Evolutionary conservation across 2,888 invertebrate genomes (phyloP), one percentile per base, ranked within the genome.

Genomic region (Calameuta idolon): DNA sequence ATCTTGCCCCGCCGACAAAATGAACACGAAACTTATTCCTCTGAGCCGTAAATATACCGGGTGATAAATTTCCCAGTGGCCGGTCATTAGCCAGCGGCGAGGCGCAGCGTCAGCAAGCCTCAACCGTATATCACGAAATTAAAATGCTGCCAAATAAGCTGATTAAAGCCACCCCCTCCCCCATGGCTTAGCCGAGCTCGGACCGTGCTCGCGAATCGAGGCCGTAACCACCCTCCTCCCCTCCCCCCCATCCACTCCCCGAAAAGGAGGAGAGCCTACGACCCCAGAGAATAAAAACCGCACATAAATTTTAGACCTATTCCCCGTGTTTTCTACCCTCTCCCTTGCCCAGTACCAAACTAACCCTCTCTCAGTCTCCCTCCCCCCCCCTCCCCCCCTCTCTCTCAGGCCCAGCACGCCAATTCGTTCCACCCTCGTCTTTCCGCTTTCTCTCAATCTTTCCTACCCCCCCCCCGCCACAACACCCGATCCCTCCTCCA

Each of bases 121-220:
- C 69, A 31, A 69, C 34, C 81, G 78, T 85, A 82, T 79, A 81
- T 83, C 77, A 81, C 75, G 78, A 83, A 85, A 85, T 82, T 83
- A 86, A 85, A 86, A 83, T 80, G 77, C 81, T 82, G 81, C 81
- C 83, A 82, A 85, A 84, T 84, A 82, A 85, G 78, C 82, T 79
- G 84, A 86, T 86, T 85, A 81, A 82, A 80, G 79, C 69, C 71
- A 55, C 69, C 80, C 33, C 30, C 55, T 12, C 23, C 9, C n/a
- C 31, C 33, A 23, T 2, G 55, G 55, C 55, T 55, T 55, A 55
- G 23, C 55, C 9, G 9, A 9, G 55, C 55, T 55, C 15, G 23
- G 55, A 15, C 55, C 1, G 23, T 23, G 55, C 55, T 34, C 71
- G 31, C 31, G 15, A 34, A 31, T 31, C 33, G 12, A 34, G 34